Conservation (phyloP, 1,140 invertebrate genomes). For the Diuraphis noxia region DNA sequence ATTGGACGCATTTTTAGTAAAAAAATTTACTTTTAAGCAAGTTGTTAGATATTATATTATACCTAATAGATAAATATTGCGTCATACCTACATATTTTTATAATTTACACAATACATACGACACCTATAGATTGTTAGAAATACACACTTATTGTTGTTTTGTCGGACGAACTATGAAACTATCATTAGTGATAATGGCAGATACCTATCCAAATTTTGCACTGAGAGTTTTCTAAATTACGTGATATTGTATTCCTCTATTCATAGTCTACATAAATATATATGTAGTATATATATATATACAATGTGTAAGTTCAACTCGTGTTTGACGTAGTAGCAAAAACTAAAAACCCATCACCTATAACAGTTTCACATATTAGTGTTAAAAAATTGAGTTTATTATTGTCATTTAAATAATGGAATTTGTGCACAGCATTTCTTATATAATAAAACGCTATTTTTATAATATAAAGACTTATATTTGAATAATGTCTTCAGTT, state of each 20-base stretch:
- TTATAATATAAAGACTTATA: not conserved
- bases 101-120: not conserved
- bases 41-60: not conserved
- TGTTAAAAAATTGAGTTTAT: not conserved
- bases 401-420: not conserved
- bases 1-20: not conserved
- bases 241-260: not conserved
- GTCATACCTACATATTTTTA: not conserved
- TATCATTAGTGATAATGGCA: not conserved
- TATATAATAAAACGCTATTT: too few species aligned
- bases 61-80: not conserved
- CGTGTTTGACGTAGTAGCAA: not conserved
- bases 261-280: not conserved
- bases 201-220: not conserved
- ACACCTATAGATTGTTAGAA: not conserved
- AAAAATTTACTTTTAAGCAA: not conserved
- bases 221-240: not conserved
- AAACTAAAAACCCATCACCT: not conserved
- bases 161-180: not conserved
- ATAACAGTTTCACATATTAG: not conserved
- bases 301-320: not conserved
- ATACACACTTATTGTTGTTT: not conserved
- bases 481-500: not conserved
- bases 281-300: not conserved
- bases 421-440: not conserved